A percentile compares a stretch with the other conserved stretches of the same genome.
Evolutionary conservation across 1,140 invertebrate genomes (phyloP).

Genomic region (Danaus plexippus): DNA sequence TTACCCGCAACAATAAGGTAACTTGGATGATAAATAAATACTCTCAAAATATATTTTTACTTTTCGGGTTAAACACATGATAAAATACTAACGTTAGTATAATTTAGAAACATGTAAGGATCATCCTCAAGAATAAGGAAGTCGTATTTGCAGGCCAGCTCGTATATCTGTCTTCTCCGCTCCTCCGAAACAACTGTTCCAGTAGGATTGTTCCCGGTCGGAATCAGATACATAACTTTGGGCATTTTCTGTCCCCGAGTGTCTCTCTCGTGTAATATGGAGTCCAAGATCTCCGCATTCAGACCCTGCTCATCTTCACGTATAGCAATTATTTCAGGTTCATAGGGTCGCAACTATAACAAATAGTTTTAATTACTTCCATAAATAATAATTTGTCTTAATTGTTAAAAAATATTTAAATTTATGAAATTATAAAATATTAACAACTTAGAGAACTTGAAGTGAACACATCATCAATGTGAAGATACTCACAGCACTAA

Average conservation of each 20-base stretch:
- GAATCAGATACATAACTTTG: constrained; percentile 75
- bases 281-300: constrained; percentile 37
- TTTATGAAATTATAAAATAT: too few species aligned
- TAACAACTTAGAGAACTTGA: too few species aligned
- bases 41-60: too few species aligned
- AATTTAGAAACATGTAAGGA: constrained; percentile 85
- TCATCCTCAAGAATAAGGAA: constrained; percentile 87
- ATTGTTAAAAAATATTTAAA: too few species aligned
- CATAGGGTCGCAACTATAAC: constrained; percentile 47
- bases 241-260: constrained; percentile 71
- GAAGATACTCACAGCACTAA: constrained; percentile 75
- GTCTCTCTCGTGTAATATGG: constrained; percentile 32
- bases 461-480: too few species aligned
- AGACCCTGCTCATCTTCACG: constrained; percentile 50
- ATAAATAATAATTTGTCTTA: too few species aligned
- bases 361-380: background rate
- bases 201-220: constrained; percentile 79
- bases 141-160: constrained; percentile 82
- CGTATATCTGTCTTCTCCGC: constrained; percentile 80
- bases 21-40: too few species aligned
- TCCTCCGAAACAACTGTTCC: constrained; percentile 77
- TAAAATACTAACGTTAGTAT: constrained; percentile 64
- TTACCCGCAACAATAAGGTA: too few species aligned
- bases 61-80: too few species aligned
- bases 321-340: constrained; percentile 46